These are phyloP conservation scores for Brachionus angularis DNA, from an alignment of 1,140 invertebrate species.

Conservation along the genomic window DNA sequence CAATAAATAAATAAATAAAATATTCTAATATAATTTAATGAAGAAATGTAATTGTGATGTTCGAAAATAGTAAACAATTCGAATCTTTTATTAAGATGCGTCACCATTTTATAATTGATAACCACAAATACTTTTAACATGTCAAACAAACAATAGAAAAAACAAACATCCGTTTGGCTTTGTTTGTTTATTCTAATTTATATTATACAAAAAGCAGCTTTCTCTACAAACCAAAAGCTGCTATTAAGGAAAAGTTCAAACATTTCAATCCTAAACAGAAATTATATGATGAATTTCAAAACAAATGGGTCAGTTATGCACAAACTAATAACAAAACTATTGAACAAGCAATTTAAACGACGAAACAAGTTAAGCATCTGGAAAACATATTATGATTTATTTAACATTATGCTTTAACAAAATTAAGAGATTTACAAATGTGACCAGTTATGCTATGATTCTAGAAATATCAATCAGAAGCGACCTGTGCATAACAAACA, in stretches of 20 bases:
- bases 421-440: constrained; percentile 76
- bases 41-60: constrained; percentile 69
- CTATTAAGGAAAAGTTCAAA: constrained; percentile 62
- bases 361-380: constrained; percentile 2
- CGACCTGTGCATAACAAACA: neutral
- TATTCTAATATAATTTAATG: too few relatives aligned
- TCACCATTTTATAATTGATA: constrained; percentile 59
- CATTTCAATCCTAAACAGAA: constrained; percentile 68
- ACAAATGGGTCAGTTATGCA: constrained; percentile 75
- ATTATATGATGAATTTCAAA: constrained; percentile 77
- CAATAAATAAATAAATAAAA: too few relatives aligned
- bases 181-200: constrained; percentile 73
- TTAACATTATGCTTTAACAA: constrained; percentile 69
- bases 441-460: constrained; percentile 74
- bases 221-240: constrained; percentile 67
- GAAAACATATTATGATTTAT: constrained; percentile 73
- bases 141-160: constrained; percentile 25
- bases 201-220: constrained; percentile 73
- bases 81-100: constrained; percentile 62
- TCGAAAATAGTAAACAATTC: constrained; percentile 60
- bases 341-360: constrained; percentile 67
- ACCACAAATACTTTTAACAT: constrained; percentile 51
- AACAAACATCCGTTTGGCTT: constrained; percentile 69
- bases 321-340: constrained; percentile 72
- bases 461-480: neutral